Evolutionary conservation across 2,797 vertebrate genomes (phyloP).

Genomic region (Enteromius radiatus): DNA sequence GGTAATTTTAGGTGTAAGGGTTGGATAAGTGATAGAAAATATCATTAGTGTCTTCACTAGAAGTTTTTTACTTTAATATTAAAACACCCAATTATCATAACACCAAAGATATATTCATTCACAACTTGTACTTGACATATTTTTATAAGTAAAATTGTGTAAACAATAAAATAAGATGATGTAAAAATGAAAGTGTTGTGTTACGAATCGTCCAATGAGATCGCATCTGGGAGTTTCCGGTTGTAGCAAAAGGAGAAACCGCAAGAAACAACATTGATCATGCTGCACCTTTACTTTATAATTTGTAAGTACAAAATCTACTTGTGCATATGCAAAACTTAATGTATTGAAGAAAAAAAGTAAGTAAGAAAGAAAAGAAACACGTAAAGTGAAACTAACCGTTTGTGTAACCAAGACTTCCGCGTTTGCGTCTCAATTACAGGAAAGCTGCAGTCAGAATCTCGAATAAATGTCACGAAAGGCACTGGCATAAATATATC

Average conservation of each 20-base stretch:
- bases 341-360: background rate
- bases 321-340: background rate
- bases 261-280: background rate
- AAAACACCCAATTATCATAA: background rate
- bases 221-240: background rate
- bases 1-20: no score
- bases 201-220: background rate
- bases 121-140: background rate
- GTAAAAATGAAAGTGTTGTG: background rate
- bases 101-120: background rate
- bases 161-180: background rate
- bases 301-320: slow-evolving; percentile 8
- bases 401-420: no score
- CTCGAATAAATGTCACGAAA: background rate
- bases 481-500: background rate
- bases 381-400: slow-evolving; percentile 17
- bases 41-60: no score
- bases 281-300: background rate
- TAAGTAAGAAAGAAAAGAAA: background rate
- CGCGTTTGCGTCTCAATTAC: background rate
- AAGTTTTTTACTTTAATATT: background rate
- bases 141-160: background rate
- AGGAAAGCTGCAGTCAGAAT: background rate
- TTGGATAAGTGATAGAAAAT: no score
- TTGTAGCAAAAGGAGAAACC: background rate